These are phyloP conservation scores for Nanorana parkeri DNA, from an alignment of 2,113 vertebrate species.

Conservation along the genomic window DNA sequence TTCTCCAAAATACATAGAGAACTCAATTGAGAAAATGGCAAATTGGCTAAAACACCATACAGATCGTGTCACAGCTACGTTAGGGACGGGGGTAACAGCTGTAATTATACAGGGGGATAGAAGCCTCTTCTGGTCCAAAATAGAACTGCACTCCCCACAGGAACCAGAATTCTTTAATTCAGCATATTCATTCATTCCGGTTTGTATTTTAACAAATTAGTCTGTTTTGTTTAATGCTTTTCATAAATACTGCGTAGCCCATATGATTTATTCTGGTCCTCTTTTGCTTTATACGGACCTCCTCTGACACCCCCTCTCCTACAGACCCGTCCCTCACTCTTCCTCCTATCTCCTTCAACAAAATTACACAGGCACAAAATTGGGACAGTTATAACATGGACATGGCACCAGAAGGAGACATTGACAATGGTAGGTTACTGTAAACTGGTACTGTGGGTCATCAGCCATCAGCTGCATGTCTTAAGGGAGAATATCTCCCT, in stretches of 20 bases:
- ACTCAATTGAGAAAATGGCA: too few species aligned
- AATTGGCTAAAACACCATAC: too few species aligned
- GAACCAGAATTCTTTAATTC: too few species aligned
- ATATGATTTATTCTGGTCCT: slow-evolving; percentile 66
- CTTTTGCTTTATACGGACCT: slow-evolving; percentile 66
- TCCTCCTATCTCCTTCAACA: slow-evolving; percentile 87
- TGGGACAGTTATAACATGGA: slow-evolving; percentile 81
- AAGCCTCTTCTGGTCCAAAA: too few species aligned
- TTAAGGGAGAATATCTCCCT: neutral
- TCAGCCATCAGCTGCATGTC: slow-evolving; percentile 27
- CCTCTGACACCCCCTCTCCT: slow-evolving; percentile 72
- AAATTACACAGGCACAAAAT: slow-evolving; percentile 90
- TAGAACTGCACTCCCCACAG: too few species aligned
- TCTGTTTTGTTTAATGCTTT: slow-evolving; percentile 66
- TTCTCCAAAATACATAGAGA: too few species aligned
- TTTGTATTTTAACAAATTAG: slow-evolving; percentile 10
- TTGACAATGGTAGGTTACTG: slow-evolving; percentile 84
- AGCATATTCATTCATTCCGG: neutral
- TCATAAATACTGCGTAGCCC: slow-evolving; percentile 69
- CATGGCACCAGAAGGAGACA: slow-evolving; percentile 84
- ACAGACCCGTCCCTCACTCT: slow-evolving; percentile 86
- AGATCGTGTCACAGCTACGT: too few species aligned
- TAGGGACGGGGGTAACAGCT: too few species aligned
- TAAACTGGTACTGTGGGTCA: slow-evolving; percentile 5
- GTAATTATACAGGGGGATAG: too few species aligned